phyloP scores from a whole-genome alignment of 2,888 invertebrate genomes.

The Seira sanloemensis region DNA sequence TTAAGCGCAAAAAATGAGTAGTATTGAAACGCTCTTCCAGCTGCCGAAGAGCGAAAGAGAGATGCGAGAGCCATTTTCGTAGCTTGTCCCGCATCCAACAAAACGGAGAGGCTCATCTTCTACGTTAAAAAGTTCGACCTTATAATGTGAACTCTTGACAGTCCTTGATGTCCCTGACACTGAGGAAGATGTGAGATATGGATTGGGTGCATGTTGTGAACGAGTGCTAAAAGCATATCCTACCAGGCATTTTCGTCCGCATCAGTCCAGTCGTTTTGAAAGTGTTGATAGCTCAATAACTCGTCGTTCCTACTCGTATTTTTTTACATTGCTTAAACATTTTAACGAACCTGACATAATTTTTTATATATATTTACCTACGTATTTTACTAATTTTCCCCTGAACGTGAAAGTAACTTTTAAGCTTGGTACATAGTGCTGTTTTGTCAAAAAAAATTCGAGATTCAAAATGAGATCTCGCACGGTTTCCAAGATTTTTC shows the following conservation, averaged over 20 bases:
- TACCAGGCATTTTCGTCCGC: background rate
- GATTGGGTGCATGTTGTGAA: conserved; percentile 38
- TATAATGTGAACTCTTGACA: conserved; percentile 58
- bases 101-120: conserved; percentile 37
- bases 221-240: conserved; percentile 26
- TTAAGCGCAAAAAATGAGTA: background rate
- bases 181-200: conserved; percentile 33
- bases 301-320: background rate
- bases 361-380: background rate
- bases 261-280: conserved; percentile 25
- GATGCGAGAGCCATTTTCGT: background rate
- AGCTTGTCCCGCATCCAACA: background rate
- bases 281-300: conserved; percentile 25
- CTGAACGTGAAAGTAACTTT: background rate
- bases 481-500: conserved; percentile 38
- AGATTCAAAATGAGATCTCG: conserved; percentile 53
- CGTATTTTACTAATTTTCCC: background rate
- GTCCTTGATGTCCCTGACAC: conserved; percentile 64
- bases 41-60: background rate
- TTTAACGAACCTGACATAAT: background rate
- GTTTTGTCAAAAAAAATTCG: conserved; percentile 6
- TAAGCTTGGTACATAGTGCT: background rate
- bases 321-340: background rate
- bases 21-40: background rate
- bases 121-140: conserved; percentile 57